Evolutionary conservation across 2,113 vertebrate species (phyloP).

Genomic region (Lamprotornis superbus): DNA sequence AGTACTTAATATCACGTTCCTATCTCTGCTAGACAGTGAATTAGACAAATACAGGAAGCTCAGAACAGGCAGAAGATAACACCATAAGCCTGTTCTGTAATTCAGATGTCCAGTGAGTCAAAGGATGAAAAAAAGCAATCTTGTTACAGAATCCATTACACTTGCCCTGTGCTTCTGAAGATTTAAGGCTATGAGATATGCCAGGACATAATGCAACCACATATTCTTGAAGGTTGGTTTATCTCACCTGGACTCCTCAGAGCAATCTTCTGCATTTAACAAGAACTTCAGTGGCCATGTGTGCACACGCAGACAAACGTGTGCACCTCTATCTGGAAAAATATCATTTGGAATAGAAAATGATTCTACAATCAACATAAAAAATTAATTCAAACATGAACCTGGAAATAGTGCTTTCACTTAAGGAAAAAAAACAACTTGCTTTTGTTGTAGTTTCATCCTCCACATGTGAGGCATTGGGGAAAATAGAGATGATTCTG

Average conservation of each 20-base stretch:
- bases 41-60: neutral
- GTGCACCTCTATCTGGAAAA: neutral
- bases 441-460: neutral
- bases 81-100: neutral
- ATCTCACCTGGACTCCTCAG: neutral
- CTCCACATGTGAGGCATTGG: neutral
- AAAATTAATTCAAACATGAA: neutral
- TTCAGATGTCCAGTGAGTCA: neutral
- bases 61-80: neutral
- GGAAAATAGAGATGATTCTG: neutral
- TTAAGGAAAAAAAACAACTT: neutral
- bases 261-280: rapidly evolving
- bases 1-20: neutral
- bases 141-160: neutral
- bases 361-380: neutral
- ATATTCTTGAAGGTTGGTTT: neutral
- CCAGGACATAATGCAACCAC: neutral
- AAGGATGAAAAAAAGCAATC: neutral
- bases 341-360: neutral
- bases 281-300: rapidly evolving
- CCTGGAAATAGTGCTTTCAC: neutral
- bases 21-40: neutral
- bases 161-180: neutral
- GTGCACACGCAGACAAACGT: rapidly evolving
- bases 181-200: neutral